A percentile compares a stretch with the other conserved stretches of the same genome.
Conservation (phyloP, 2,113 vertebrate genomes). For the Candoia aspera region DNA sequence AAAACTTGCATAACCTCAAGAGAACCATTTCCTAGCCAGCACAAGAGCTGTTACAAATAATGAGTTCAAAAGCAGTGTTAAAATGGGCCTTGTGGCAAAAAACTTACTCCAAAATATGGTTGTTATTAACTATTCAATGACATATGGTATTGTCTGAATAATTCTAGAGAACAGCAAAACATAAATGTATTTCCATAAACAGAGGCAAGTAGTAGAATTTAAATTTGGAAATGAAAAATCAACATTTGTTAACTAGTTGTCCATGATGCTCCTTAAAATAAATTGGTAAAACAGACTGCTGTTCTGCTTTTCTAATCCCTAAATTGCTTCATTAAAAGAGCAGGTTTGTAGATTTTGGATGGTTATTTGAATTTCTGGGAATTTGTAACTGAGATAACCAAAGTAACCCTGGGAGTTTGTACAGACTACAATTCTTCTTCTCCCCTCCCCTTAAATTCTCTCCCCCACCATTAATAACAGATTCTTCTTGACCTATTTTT, state of each 20-base stretch:
- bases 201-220: constrained; percentile 2
- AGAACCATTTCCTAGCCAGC: background rate
- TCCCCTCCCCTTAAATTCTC: background rate
- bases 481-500: background rate
- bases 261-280: constrained; percentile 1
- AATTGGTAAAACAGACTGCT: constrained; percentile 5
- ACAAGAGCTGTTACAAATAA: background rate
- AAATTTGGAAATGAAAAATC: background rate
- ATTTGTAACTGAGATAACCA: background rate
- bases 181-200: constrained; percentile 4
- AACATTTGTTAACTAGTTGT: background rate
- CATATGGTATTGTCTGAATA: background rate
- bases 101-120: background rate
- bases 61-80: background rate
- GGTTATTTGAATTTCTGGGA: constrained; percentile 1
- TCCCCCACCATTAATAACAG: background rate
- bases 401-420: background rate
- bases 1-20: background rate
- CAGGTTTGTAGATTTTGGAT: background rate
- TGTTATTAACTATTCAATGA: background rate
- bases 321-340: background rate
- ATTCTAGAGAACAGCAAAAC: background rate
- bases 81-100: constrained; percentile 2
- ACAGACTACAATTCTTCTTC: background rate
- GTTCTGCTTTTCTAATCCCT: constrained; percentile 5